Evolutionary conservation across 2,888 invertebrate species (phyloP), one percentile per base, ranked within the genome.

Genomic region (Ryuthela nishihirai): DNA sequence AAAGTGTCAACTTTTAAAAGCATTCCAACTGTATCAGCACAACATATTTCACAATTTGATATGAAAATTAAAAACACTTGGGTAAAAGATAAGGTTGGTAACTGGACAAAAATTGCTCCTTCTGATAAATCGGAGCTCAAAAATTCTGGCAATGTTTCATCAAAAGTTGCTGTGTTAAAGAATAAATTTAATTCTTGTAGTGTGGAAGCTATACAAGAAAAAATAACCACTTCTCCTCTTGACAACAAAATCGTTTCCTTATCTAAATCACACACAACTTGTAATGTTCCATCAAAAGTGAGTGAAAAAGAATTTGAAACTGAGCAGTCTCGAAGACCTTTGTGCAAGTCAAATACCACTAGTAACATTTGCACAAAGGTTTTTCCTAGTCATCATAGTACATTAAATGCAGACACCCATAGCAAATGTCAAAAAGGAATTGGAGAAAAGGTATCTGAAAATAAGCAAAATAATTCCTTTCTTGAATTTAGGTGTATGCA

Each of bases 261-360:
- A 42, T 23, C 50, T 20, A 58, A 58, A 52, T 58, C 50, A 17
- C 36, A 29, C 10, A 58, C 56, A 25, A 38, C 44, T 10, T 46
- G 42, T n/a, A 46, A 36, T 20, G 56, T 58, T 46, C 50, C 52
- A 36, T 38, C 45, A 20, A 52, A 58, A n/a, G n/a, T n/a, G n/a
- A n/a, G n/a, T n/a, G n/a, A n/a, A n/a, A n/a, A n/a, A n/a, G n/a
- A n/a, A n/a, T n/a, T n/a, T n/a, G n/a, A n/a, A 32, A 4, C n/a
- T 24, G 21, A 34, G 17, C 38, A 36, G 12, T 35, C 10, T 34
- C 36, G 21, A 32, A 50, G 56, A 52, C 50, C 56, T 25, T 32
- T 58, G 35, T 50, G 50, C n/a, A 58, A 58, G 47, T 58, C 56
- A n/a, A 58, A 38, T 25, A 58, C 56, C 17, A 52, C 52, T 15